Base-by-base conservation (phyloP, 2,113 vertebrate species). In the Charina bottae region DNA sequence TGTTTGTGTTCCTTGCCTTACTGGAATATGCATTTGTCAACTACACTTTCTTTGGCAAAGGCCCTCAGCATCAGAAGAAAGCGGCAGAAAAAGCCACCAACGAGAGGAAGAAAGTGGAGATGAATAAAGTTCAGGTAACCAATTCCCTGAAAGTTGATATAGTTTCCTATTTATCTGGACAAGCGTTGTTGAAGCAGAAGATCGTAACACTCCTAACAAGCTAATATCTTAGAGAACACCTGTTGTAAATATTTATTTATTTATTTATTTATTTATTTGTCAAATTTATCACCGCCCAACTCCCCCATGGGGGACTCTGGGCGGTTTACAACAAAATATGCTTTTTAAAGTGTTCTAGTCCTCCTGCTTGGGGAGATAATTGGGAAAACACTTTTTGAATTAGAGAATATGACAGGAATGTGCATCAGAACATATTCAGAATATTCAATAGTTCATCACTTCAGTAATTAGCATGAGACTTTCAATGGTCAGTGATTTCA, bases 21-120 rank as follows among this genome's bases (percentile, higher is more conserved):
- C 97, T 99, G 95, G 99, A 99, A 96, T 99, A 99, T 0, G 98
- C 99, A 68, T 99, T 99, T 93, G 98, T 99, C 93, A 99, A 99
- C 96, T 99, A 99, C 93, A 99, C 99, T 93, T 99, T 99, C 97
- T 99, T 99, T 42, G 99, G 99, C 26, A 98, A 98, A 95, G 99
- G 98, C 68, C 99, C 98, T 85, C 98, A 99, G 83, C 95, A 96
- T 89, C 98, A 98, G 95, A 99, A 99, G 96, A 99, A 98, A 94
- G 97, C 98, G 90, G 97, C 98, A 42, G 96, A 98, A 93, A 98
- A 98, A 91, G 96, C 96, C 37, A 95, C 97, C 93, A 98, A 96
- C 3, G 87, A 98, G 93, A 98, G 97, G 93, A 96, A 96, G 85
- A 98, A 97, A 92, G 59, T 97, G 91, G 97, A 98, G 90, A 96